A percentile compares a stretch with the other conserved stretches of the same genome.
Evolutionary conservation across 1,140 invertebrate genomes (phyloP).

Genomic region (Amphibalanus amphitrite): DNA sequence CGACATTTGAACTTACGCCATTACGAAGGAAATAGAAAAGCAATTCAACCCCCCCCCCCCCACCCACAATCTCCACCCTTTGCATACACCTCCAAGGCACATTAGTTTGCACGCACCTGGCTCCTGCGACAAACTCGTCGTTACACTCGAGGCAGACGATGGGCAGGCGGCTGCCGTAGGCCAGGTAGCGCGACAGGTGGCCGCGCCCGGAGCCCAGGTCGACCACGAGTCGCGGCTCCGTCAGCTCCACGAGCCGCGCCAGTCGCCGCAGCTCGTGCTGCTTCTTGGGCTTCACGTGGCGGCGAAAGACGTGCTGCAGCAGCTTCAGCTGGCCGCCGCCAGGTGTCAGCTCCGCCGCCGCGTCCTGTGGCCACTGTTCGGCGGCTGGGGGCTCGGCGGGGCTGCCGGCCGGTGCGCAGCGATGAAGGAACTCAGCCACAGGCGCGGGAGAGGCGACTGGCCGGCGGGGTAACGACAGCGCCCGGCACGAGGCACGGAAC

Average conservation of each 20-base stretch:
- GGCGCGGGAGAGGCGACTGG: conserved; percentile 15
- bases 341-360: neutral
- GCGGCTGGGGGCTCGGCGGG: neutral
- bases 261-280: conserved; percentile 60
- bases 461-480: conserved; percentile 20
- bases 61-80: no score
- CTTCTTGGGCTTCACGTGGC: conserved; percentile 72
- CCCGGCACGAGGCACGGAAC: conserved; percentile 26
- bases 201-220: conserved; percentile 73
- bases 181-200: conserved; percentile 55
- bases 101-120: no score
- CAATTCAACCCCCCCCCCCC: no score
- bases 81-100: no score
- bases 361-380: conserved; percentile 3
- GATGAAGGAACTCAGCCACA: conserved; percentile 13
- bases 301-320: conserved; percentile 48
- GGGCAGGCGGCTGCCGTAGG: conserved; percentile 48
- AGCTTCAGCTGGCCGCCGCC: conserved; percentile 16
- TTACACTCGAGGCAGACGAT: conserved; percentile 61
- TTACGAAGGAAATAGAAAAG: no score
- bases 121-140: conserved; percentile 35
- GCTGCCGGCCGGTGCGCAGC: neutral
- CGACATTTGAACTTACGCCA: no score
- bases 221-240: conserved; percentile 41
- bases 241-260: conserved; percentile 39